phyloP scores from a whole-genome alignment of 2,888 invertebrate genomes.

The Dicyrtoma fusca region DNA sequence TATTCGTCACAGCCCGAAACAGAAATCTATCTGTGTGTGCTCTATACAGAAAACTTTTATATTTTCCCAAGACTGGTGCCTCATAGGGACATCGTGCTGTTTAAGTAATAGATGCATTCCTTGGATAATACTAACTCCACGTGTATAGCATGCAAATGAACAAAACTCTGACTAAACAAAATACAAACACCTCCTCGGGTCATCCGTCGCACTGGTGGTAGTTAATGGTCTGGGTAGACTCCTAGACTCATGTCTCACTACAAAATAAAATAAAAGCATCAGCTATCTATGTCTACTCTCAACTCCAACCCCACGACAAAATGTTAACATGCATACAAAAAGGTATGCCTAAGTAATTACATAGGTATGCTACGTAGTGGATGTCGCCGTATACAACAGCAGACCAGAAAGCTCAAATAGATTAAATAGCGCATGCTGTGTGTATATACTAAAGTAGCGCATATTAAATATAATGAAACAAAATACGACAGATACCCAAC shows the following conservation, averaged over 20 bases:
- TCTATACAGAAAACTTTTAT: neutral
- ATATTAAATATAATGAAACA: neutral
- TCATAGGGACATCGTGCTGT: neutral
- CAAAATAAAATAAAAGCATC: neutral
- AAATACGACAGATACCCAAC: constrained; percentile 23
- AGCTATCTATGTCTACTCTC: neutral
- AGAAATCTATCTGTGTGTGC: neutral
- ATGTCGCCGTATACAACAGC: no score
- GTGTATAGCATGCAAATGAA: constrained; percentile 22
- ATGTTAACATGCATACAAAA: neutral
- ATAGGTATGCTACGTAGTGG: no score
- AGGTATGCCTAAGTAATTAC: neutral
- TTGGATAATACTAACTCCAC: constrained; percentile 3
- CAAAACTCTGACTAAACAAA: constrained; percentile 24
- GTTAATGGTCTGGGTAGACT: neutral
- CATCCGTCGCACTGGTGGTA: constrained; percentile 19
- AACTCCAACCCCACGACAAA: neutral
- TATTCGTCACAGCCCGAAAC: constrained; percentile 24
- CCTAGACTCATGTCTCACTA: no score
- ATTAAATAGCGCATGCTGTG: neutral
- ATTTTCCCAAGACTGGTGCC: constrained; percentile 4
- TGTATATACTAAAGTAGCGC: constrained; percentile 5
- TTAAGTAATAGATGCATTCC: neutral
- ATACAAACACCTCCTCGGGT: constrained; percentile 33
- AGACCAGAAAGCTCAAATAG: neutral